phyloP scores from a whole-genome alignment of 2,113 vertebrate genomes.

The Oryzias melastigma region DNA sequence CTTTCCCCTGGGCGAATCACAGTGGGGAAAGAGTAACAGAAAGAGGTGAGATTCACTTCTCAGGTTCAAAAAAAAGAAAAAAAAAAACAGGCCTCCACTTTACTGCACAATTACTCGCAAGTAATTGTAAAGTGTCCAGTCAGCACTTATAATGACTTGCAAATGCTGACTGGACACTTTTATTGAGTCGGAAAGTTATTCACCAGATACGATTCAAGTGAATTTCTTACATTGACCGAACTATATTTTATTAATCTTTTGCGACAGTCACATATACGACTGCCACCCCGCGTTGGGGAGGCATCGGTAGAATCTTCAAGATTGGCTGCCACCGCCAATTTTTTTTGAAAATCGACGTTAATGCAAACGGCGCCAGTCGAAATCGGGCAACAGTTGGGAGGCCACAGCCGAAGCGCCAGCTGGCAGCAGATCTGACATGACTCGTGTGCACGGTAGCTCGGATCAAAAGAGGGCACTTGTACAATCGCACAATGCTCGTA shows the following conservation, averaged over 20 bases:
- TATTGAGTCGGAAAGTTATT: background rate
- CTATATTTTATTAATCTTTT: background rate
- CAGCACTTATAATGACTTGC: conserved; percentile 3
- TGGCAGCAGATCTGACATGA: too few species aligned
- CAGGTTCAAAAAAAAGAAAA: conserved; percentile 28
- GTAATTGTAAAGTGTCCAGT: background rate
- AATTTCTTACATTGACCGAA: background rate
- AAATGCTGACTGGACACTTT: conserved; percentile 23
- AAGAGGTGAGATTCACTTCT: conserved; percentile 58
- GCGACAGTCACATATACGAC: too few species aligned
- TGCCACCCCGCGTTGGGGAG: too few species aligned
- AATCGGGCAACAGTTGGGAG: too few species aligned
- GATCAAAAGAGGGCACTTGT: too few species aligned
- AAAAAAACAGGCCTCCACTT: conserved; percentile 22
- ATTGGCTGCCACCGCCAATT: too few species aligned
- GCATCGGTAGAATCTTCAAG: too few species aligned
- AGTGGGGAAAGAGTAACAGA: conserved; percentile 65
- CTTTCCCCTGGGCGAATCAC: conserved; percentile 67
- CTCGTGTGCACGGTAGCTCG: too few species aligned
- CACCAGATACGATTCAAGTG: conserved; percentile 6
- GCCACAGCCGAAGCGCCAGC: too few species aligned
- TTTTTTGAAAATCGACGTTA: too few species aligned
- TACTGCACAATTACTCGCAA: conserved; percentile 17
- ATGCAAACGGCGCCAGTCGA: too few species aligned
- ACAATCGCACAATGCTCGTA: too few species aligned